These are phyloP conservation scores for Chlorops oryzae DNA, from an alignment of 1,140 invertebrate species.

Conservation along the genomic window DNA sequence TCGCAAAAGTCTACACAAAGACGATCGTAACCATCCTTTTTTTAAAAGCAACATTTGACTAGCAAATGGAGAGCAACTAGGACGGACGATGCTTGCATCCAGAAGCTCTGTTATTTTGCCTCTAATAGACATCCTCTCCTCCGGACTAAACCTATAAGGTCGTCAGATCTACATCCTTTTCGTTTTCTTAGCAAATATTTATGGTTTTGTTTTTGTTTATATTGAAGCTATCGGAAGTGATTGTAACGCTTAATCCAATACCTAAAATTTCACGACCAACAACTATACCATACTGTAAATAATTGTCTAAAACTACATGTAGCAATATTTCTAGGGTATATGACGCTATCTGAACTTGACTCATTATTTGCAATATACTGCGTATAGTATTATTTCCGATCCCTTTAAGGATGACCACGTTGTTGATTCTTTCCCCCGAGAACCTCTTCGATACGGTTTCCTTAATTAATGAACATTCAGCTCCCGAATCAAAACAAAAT, in stretches of 20 bases:
- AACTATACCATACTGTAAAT: slow-evolving; percentile 17
- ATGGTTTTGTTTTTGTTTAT: slow-evolving; percentile 15
- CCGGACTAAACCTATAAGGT: slow-evolving; percentile 1
- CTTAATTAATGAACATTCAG: too few species aligned
- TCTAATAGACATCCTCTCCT: slow-evolving; percentile 13
- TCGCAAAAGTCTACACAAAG: slow-evolving; percentile 48
- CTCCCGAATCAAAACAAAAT: too few species aligned
- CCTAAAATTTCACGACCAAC: slow-evolving; percentile 18
- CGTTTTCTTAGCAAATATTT: slow-evolving; percentile 4
- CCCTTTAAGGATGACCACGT: slow-evolving; percentile 2
- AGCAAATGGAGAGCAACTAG: slow-evolving; percentile 41
- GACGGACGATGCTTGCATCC: slow-evolving; percentile 23
- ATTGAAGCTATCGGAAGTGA: slow-evolving; percentile 14
- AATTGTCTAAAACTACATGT: slow-evolving; percentile 12
- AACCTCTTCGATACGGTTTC: background rate
- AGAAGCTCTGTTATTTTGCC: slow-evolving; percentile 26
- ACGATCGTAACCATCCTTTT: slow-evolving; percentile 46
- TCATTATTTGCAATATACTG: background rate
- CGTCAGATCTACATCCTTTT: slow-evolving; percentile 6
- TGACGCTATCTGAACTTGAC: slow-evolving; percentile 3
- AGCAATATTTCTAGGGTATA: slow-evolving; percentile 18
- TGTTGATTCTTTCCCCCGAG: background rate
- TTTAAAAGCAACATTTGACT: slow-evolving; percentile 43
- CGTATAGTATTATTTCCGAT: slow-evolving; percentile 5
- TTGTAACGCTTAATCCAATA: slow-evolving; percentile 13